These are phyloP conservation scores for Prinia subflava DNA, from an alignment of 2,113 vertebrate species.

Conservation along the genomic window DNA sequence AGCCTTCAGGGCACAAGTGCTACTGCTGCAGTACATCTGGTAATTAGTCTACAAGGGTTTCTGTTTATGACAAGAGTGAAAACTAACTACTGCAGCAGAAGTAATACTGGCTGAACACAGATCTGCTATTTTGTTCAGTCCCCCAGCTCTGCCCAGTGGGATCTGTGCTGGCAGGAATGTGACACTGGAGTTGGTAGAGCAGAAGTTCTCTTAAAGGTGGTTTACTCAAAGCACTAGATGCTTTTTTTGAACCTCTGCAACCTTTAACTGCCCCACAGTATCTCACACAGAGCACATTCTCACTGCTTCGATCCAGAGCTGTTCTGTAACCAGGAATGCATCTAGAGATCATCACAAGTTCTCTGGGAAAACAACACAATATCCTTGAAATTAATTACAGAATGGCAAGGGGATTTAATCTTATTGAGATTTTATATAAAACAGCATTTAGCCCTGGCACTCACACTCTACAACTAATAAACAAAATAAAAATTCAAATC, in stretches of 20 bases:
- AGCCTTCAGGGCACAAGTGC: not conserved
- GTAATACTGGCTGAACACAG: not conserved
- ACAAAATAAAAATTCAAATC: constrained; percentile 63
- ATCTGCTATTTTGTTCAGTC: not conserved
- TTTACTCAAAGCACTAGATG: not conserved
- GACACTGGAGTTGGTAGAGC: not conserved
- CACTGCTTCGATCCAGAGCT: not conserved
- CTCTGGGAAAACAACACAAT: constrained; percentile 33
- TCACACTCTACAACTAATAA: constrained; percentile 14
- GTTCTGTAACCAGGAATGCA: not conserved
- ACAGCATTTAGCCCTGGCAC: constrained; percentile 32
- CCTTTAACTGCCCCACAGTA: not conserved
- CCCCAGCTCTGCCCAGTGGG: not conserved
- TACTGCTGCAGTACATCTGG: not conserved
- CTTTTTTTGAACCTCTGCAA: not conserved
- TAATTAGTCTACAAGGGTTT: constrained; percentile 22
- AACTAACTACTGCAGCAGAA: not conserved
- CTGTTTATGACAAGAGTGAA: not conserved
- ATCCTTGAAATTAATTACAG: constrained; percentile 45
- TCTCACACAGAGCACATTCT: not conserved
- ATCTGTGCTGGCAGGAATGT: not conserved
- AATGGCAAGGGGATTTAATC: constrained; percentile 14
- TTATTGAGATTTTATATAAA: constrained; percentile 17
- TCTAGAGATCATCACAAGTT: not conserved
- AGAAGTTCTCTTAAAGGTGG: not conserved